Evolutionary conservation across 2,113 vertebrate species (phyloP), one percentile per base, ranked within the genome.

Genomic region (Xerus inauris): DNA sequence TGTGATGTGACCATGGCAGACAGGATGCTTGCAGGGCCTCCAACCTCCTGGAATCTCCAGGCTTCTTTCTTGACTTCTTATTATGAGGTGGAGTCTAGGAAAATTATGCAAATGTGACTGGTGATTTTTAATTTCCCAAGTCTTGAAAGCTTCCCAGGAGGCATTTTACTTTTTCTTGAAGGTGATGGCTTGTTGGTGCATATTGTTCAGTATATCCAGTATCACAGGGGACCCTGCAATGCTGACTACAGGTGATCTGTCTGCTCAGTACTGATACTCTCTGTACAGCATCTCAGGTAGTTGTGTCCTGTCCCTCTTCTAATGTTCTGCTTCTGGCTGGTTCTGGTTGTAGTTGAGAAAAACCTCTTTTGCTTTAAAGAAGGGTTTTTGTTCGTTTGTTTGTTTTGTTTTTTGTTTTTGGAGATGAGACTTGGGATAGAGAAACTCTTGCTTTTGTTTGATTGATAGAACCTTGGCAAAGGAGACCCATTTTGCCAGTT

Each of bases 381-480:
- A 88, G 14, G 3, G 16, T 51, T 51, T 51, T 51, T 51, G 16
- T 51, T 51, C 17, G 84, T 92, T 73, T 94, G 3, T 8, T 57
- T 57, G 22, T 57, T 57, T 57, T 22, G 7, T 57, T 57, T 57
- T 57, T 20, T 20, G 1, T 57, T 57, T 57, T 88, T 91, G 32
- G 28, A 84, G 30, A 71, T 91, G 51, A 97, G 65, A 45, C 40
- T 94, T 79, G 32, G 54, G 80, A 89, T 13, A 35, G 42, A 94
- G 73, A 71, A 96, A 38, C 62, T 38, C n/a, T 91, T 96, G 64
- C 38, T 95, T 97, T 95, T 51, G 24, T 87, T 96, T 95, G 85
- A 94, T 57, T 87, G 85, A 83, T 91, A 92, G 13, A 11, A 94
- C 32, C 13, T 92, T 95, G 91, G 83, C 77, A 94, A 79, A 94